Conservation (phyloP, 2,113 vertebrate species). For the Pollachius pollachius region DNA sequence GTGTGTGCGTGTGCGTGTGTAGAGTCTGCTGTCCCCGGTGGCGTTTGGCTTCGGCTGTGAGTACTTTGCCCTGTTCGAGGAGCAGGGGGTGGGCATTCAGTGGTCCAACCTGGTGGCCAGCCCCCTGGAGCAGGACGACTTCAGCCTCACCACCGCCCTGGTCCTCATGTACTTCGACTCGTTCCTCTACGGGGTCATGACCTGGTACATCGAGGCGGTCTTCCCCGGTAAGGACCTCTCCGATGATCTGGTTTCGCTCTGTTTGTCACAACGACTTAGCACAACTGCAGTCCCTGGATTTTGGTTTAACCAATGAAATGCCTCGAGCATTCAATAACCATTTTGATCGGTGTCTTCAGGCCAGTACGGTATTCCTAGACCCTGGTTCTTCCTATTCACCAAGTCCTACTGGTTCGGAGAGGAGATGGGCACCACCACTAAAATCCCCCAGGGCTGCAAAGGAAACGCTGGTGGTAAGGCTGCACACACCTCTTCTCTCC, state of each 20-base stretch:
- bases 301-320: no score
- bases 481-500: background rate
- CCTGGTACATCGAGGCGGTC: conserved; percentile 95
- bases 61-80: conserved; percentile 93
- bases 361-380: conserved; percentile 93
- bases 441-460: conserved; percentile 62
- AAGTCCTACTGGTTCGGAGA: conserved; percentile 95
- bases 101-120: conserved; percentile 91
- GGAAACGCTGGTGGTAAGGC: conserved; percentile 78
- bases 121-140: conserved; percentile 85
- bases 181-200: conserved; percentile 90
- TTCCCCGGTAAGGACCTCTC: conserved; percentile 82
- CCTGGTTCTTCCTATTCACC: conserved; percentile 92
- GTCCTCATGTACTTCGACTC: conserved; percentile 89
- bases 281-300: no score
- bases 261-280: background rate
- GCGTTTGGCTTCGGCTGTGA: conserved; percentile 97
- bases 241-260: background rate
- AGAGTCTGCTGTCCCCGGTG: conserved; percentile 95
- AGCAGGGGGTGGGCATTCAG: conserved; percentile 93
- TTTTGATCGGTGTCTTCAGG: conserved; percentile 64
- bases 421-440: conserved; percentile 57
- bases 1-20: background rate
- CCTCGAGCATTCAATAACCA: no score
- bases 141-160: conserved; percentile 85